phyloP scores from a whole-genome alignment of 2,797 vertebrate species.

The Aulostomus chinensis region DNA sequence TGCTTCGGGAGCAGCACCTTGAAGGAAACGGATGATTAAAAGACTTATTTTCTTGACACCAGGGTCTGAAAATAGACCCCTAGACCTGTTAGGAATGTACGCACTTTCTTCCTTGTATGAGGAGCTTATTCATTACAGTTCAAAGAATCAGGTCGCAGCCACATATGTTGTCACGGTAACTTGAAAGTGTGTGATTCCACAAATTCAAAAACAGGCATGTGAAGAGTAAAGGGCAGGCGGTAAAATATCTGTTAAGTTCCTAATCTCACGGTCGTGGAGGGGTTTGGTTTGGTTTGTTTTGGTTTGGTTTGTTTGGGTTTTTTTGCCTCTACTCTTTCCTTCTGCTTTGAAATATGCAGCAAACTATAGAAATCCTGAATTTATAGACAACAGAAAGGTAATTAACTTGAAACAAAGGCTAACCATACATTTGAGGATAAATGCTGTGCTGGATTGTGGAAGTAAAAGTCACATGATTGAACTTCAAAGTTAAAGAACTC shows the following conservation, averaged over 20 bases:
- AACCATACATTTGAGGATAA: background rate
- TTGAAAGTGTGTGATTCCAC: background rate
- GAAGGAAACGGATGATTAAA: slow-evolving; percentile 29
- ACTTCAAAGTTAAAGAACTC: background rate
- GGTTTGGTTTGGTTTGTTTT: too few relatives aligned
- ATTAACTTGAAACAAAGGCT: background rate
- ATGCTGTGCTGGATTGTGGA: background rate
- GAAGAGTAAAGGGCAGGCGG: too few relatives aligned
- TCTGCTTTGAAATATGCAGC: background rate
- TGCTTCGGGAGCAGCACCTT: slow-evolving; percentile 14
- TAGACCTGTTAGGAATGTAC: too few relatives aligned
- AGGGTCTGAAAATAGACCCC: background rate
- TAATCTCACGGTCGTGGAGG: too few relatives aligned
- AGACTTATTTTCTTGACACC: background rate
- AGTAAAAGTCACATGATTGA: background rate
- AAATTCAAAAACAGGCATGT: too few relatives aligned
- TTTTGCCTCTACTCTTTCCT: background rate
- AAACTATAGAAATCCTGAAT: background rate
- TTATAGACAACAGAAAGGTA: background rate
- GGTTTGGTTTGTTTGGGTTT: too few relatives aligned
- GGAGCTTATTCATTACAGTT: too few relatives aligned
- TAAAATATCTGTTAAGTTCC: too few relatives aligned
- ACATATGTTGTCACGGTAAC: background rate
- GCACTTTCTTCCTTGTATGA: too few relatives aligned
- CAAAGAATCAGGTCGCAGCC: background rate